Percentiles rank a stretch among this genome's conserved stretches.
Conservation (phyloP, 1,140 invertebrate species). For the Neodiprion pinetum region DNA sequence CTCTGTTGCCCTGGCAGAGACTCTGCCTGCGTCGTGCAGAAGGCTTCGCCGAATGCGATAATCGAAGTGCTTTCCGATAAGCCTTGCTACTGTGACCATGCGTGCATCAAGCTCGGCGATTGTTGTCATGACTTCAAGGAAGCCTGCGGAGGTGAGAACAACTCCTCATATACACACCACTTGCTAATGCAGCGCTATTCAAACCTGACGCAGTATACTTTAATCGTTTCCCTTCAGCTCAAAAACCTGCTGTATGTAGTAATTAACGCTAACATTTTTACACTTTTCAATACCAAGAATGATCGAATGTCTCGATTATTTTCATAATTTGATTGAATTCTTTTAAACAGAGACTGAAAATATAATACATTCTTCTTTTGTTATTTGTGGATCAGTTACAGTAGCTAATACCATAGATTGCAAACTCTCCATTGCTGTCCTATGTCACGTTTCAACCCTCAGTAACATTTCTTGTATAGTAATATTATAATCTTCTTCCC, state of each 20-base stretch:
- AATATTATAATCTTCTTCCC: too few species aligned
- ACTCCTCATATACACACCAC: too few species aligned
- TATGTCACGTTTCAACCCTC: too few species aligned
- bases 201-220: too few species aligned
- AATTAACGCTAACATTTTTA: neutral
- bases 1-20: conserved; percentile 78
- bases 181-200: too few species aligned
- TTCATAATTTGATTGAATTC: too few species aligned
- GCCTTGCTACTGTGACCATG: conserved; percentile 85
- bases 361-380: conserved; percentile 7
- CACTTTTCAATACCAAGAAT: neutral
- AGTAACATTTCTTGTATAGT: too few species aligned
- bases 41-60: conserved; percentile 78
- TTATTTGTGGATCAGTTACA: neutral
- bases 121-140: conserved; percentile 82
- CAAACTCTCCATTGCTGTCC: too few species aligned
- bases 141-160: conserved; percentile 76
- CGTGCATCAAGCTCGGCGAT: conserved; percentile 80
- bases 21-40: conserved; percentile 82
- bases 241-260: neutral
- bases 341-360: too few species aligned
- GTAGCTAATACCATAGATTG: too few species aligned
- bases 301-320: neutral
- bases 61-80: conserved; percentile 79
- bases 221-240: too few species aligned